Evolutionary conservation across 2,113 vertebrate species (phyloP).

Genomic region (Seriola quinqueradiata): DNA sequence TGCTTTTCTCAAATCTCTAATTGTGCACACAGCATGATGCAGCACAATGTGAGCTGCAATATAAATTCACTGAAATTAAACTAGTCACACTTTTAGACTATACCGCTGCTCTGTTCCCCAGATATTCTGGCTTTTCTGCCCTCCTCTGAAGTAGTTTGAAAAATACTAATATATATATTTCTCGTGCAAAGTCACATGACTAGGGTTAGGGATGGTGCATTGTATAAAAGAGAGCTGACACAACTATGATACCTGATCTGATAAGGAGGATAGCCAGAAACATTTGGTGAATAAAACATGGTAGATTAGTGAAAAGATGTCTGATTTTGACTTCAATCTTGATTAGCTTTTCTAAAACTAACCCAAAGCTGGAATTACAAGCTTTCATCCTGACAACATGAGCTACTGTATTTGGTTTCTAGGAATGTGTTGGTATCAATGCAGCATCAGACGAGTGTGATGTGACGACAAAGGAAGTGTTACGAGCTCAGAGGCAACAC

Average conservation of each 20-base stretch:
- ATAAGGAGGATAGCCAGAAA: not conserved
- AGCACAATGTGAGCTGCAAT: not conserved
- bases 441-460: constrained; percentile 10
- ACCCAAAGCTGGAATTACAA: not conserved
- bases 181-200: too few relatives aligned
- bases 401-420: constrained; percentile 1
- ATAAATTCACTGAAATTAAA: too few relatives aligned
- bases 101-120: too few relatives aligned
- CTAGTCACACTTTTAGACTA: not conserved
- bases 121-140: not conserved
- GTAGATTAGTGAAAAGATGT: not conserved
- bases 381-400: constrained; percentile 11
- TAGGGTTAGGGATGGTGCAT: too few relatives aligned
- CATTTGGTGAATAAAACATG: not conserved
- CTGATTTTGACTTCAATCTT: not conserved
- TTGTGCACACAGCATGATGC: not conserved
- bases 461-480: constrained; percentile 24
- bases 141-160: not conserved
- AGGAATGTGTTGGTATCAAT: constrained; percentile 19
- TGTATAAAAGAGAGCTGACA: too few relatives aligned
- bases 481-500: constrained; percentile 33
- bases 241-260: not conserved
- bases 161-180: too few relatives aligned
- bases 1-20: not conserved
- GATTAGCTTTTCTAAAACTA: not conserved